phyloP scores from a whole-genome alignment of 1,140 invertebrate genomes.

The Matsumurasca onukii region DNA sequence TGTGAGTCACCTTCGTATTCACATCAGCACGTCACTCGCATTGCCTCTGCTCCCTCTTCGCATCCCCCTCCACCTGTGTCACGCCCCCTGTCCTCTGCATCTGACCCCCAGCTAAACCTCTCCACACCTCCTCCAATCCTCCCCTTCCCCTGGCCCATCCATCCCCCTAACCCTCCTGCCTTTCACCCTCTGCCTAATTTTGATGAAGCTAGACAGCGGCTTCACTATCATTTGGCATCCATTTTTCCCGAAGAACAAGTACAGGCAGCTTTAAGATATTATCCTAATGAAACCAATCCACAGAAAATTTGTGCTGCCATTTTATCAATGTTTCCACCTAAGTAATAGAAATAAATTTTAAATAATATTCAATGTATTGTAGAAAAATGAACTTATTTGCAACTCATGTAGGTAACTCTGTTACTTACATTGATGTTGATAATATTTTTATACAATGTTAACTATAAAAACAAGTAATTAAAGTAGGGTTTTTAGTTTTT shows the following conservation, averaged over 20 bases:
- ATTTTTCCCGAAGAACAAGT: constrained; percentile 90
- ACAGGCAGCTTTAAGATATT: constrained; percentile 74
- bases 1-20: constrained; percentile 44
- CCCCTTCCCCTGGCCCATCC: constrained; percentile 54
- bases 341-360: neutral
- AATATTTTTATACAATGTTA: too few species aligned
- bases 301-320: constrained; percentile 88
- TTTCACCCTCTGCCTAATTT: constrained; percentile 27
- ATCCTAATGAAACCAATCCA: constrained; percentile 85
- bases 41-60: constrained; percentile 63
- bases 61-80: constrained; percentile 52
- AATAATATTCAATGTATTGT: neutral
- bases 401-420: neutral
- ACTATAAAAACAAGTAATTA: too few species aligned
- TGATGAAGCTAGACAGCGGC: constrained; percentile 67
- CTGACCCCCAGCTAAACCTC: constrained; percentile 44
- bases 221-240: constrained; percentile 82
- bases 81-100: constrained; percentile 44
- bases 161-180: constrained; percentile 51
- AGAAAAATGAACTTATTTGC: neutral
- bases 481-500: too few species aligned
- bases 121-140: constrained; percentile 36
- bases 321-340: constrained; percentile 65
- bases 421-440: constrained; percentile 3
- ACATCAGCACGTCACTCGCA: constrained; percentile 61